A percentile compares a stretch with the other conserved stretches of the same genome.
Conservation (phyloP, 1,140 invertebrate genomes). For the Hyles euphorbiae region DNA sequence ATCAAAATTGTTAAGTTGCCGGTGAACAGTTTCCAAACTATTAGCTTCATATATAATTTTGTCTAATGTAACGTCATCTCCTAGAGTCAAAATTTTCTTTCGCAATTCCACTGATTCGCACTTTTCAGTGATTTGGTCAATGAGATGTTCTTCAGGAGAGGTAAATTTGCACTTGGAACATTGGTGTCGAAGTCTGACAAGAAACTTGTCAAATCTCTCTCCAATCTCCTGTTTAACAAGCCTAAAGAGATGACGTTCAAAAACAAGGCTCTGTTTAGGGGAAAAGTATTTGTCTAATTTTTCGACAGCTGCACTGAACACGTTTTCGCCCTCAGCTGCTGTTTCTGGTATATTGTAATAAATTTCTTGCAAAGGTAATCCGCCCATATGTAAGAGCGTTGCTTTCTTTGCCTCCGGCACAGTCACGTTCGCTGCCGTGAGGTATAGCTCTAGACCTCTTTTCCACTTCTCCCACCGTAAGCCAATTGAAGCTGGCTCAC, state of each 20-base stretch:
- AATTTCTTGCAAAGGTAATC: constrained; percentile 29
- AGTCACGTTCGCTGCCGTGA: constrained; percentile 22
- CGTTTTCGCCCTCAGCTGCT: constrained; percentile 8
- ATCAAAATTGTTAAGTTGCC: constrained; percentile 14
- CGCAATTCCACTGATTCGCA: constrained; percentile 22
- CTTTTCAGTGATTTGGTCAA: constrained; percentile 30
- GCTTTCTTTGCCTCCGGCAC: constrained; percentile 24
- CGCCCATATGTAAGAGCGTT: constrained; percentile 29
- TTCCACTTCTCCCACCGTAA: constrained; percentile 39
- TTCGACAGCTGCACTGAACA: constrained; percentile 6
- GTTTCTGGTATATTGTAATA: constrained; percentile 32
- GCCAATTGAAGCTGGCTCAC: constrained; percentile 32
- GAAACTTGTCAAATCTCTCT: constrained; percentile 21
- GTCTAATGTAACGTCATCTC: constrained; percentile 21
- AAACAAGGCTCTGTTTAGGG: constrained; percentile 15
- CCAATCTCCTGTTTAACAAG: constrained; percentile 13
- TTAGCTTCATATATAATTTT: constrained; percentile 24
- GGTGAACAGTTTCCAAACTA: constrained; percentile 9
- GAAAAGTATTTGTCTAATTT: constrained; percentile 17
- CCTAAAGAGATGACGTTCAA: constrained; percentile 13
- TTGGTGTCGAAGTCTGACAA: constrained; percentile 21
- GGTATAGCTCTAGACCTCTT: constrained; percentile 25
- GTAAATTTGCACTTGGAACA: constrained; percentile 23
- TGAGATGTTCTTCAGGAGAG: constrained; percentile 16
- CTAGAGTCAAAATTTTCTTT: constrained; percentile 27